A percentile compares a stretch with the other conserved stretches of the same genome.
Evolutionary conservation across 2,888 invertebrate genomes (phyloP).

Genomic region (Drosophila quinaria): DNA sequence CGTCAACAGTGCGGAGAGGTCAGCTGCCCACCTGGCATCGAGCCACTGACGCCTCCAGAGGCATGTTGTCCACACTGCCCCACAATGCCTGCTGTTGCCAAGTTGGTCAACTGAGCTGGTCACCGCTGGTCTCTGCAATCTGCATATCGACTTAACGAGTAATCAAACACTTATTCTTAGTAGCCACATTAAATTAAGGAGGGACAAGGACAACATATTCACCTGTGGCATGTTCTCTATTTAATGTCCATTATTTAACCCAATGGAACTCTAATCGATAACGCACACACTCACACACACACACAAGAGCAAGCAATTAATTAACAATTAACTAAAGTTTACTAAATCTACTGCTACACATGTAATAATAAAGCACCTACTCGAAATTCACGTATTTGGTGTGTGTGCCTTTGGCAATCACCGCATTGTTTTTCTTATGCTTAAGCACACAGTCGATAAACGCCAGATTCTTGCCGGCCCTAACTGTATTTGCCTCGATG

Average conservation of each 20-base stretch:
- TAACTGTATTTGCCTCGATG: conserved; percentile 91
- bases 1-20: conserved; percentile 85
- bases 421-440: conserved; percentile 89
- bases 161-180: conserved; percentile 63
- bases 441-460: conserved; percentile 93
- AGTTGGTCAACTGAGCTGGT: conserved; percentile 34
- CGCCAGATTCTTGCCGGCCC: conserved; percentile 91
- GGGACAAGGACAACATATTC: no score
- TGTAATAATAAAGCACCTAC: conserved; percentile 77
- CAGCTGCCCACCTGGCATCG: conserved; percentile 82
- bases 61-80: conserved; percentile 86
- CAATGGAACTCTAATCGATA: conserved; percentile 43
- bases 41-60: conserved; percentile 83
- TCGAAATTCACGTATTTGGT: conserved; percentile 89
- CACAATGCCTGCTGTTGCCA: conserved; percentile 35
- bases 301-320: conserved; percentile 56
- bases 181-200: conserved; percentile 67
- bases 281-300: conserved; percentile 59
- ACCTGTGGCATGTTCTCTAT: no score
- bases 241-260: neutral
- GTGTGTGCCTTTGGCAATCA: conserved; percentile 93
- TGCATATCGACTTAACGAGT: conserved; percentile 75
- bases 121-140: conserved; percentile 21
- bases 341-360: conserved; percentile 73
- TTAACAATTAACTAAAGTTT: conserved; percentile 51